phyloP scores from a whole-genome alignment of 2,113 vertebrate species.

The Xyrauchen texanus region DNA sequence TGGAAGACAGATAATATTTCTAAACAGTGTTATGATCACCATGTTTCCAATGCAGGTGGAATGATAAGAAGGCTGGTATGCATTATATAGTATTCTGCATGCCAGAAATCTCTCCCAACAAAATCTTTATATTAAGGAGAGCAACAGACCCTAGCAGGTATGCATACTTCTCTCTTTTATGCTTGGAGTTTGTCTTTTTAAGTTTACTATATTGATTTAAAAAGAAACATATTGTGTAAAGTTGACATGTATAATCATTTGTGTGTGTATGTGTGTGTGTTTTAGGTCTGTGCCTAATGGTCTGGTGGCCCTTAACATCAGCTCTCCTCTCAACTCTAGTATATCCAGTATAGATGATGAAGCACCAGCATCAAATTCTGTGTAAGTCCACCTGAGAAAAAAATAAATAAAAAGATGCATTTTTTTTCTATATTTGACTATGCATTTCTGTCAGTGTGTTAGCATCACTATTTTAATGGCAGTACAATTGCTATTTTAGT shows the following conservation, averaged over 20 bases:
- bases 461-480: background rate
- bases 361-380: conserved; percentile 61
- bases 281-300: conserved; percentile 79
- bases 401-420: too few species aligned
- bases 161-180: background rate
- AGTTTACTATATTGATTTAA: background rate
- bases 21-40: background rate
- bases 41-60: conserved; percentile 80
- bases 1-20: background rate
- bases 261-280: background rate
- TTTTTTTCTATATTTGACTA: too few species aligned
- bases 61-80: conserved; percentile 87
- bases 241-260: background rate
- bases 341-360: conserved; percentile 76
- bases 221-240: background rate
- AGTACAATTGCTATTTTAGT: conserved; percentile 51
- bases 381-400: conserved; percentile 76
- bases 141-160: conserved; percentile 88
- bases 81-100: conserved; percentile 92
- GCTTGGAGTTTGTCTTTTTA: background rate
- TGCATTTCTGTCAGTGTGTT: background rate
- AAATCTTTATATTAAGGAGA: conserved; percentile 85
- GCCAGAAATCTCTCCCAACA: conserved; percentile 81
- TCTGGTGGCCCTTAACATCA: conserved; percentile 83
- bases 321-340: conserved; percentile 76